These are phyloP conservation scores for Cephalopachus bancanus DNA, from an alignment of 2,797 vertebrate species.

Conservation along the genomic window DNA sequence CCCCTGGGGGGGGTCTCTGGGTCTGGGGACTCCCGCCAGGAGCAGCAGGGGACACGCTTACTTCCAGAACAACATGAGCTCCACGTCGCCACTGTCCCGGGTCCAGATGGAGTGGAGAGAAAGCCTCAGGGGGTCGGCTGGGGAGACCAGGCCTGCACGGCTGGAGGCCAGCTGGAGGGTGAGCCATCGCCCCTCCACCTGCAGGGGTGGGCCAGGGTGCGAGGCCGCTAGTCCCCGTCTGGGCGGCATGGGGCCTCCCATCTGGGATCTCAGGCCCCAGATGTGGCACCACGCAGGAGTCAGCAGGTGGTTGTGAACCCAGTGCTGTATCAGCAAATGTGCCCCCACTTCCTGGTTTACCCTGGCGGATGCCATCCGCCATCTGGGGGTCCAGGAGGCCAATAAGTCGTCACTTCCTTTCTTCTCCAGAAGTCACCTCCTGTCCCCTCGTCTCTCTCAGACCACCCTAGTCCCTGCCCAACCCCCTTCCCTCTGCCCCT, in stretches of 20 bases:
- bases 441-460: background rate
- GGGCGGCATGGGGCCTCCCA: background rate
- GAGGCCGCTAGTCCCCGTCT: no score
- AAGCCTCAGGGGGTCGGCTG: constrained; percentile 15
- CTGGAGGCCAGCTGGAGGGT: constrained; percentile 37
- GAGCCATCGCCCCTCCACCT: constrained; percentile 70
- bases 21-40: accelerated
- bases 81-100: background rate
- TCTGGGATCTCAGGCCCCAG: background rate
- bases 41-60: background rate
- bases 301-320: background rate
- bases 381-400: background rate
- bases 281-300: accelerated
- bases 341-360: background rate
- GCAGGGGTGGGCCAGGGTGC: background rate
- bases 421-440: background rate
- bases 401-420: background rate
- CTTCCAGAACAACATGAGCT: constrained; percentile 54
- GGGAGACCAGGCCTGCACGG: background rate
- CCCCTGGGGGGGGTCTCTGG: background rate
- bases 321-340: accelerated
- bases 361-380: no score
- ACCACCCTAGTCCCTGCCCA: background rate
- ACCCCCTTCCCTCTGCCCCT: no score
- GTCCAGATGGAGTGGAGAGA: background rate